A percentile compares a stretch with the other conserved stretches of the same genome.
These are phyloP conservation scores for Tachina fera DNA, from an alignment of 2,888 invertebrate genomes.

Conservation along the genomic window DNA sequence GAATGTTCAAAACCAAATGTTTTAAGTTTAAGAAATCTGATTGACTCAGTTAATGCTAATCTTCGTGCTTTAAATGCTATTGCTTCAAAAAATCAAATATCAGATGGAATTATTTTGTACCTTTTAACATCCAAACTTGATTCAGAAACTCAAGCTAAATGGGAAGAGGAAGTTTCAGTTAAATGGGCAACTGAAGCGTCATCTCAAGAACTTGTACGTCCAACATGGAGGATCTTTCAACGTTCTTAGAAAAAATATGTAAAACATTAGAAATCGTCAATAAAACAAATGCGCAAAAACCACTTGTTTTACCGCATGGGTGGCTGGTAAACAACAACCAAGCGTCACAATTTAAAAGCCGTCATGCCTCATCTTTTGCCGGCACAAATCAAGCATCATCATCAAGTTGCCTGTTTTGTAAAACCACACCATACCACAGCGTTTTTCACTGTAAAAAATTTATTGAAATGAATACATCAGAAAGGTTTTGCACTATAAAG, in stretches of 20 bases:
- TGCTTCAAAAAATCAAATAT: constrained; percentile 25
- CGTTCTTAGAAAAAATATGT: constrained; percentile 21
- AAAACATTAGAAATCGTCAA: constrained; percentile 22
- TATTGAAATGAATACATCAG: constrained; percentile 1
- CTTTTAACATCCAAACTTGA: constrained; percentile 46
- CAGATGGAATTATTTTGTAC: constrained; percentile 27
- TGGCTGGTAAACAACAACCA: background rate
- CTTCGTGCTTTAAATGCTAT: constrained; percentile 31
- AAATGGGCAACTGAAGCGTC: background rate
- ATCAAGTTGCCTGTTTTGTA: constrained; percentile 10
- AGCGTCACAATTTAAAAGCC: background rate
- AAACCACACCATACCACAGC: background rate
- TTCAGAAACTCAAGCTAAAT: constrained; percentile 44
- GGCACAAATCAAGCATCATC: background rate
- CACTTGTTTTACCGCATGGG: constrained; percentile 4
- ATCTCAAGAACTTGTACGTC: background rate
- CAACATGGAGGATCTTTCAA: constrained; percentile 29
- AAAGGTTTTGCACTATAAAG: constrained; percentile 6
- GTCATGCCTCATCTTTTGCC: background rate
- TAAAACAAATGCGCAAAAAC: background rate
- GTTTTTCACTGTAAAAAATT: constrained; percentile 24
- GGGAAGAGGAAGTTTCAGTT: constrained; percentile 22
- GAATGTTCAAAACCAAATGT: constrained; percentile 13
- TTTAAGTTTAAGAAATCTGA: constrained; percentile 32
- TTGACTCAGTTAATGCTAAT: constrained; percentile 45